These are phyloP conservation scores for Bos javanicus DNA, from an alignment of 2,113 vertebrate species.

Conservation along the genomic window DNA sequence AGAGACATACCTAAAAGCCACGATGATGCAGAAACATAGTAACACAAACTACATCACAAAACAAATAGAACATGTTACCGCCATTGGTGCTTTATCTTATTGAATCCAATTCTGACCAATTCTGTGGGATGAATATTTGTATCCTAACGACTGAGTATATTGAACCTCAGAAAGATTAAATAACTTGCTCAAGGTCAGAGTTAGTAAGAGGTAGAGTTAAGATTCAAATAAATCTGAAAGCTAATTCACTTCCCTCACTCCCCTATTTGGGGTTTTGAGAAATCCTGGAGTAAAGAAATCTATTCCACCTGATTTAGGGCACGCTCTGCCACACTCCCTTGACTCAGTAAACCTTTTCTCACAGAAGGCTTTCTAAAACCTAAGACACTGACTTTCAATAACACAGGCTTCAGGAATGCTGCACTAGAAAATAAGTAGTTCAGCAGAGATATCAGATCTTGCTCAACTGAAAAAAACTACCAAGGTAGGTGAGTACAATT, in stretches of 20 bases:
- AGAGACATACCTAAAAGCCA: constrained; percentile 27
- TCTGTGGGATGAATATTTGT: not conserved
- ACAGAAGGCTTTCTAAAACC: not conserved
- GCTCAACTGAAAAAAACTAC: not conserved
- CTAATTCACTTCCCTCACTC: not conserved
- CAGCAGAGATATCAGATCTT: not conserved
- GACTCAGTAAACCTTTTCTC: not conserved
- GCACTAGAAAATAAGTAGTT: not conserved
- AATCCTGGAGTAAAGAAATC: not conserved
- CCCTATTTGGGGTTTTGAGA: not conserved
- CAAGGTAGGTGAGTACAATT: not conserved
- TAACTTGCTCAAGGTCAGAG: constrained; percentile 6
- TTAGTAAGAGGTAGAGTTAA: not conserved
- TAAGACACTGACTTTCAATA: not conserved
- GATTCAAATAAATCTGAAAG: not conserved
- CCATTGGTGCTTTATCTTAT: not conserved
- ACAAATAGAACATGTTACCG: not conserved
- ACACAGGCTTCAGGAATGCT: not conserved
- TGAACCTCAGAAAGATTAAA: constrained; percentile 11
- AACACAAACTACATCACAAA: not conserved
- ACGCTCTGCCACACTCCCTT: not conserved
- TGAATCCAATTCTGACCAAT: not conserved
- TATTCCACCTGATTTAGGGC: not conserved
- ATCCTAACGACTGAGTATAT: not conserved
- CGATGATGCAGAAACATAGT: not conserved